These are phyloP conservation scores for Takifugu rubripes DNA, from an alignment of 2,797 vertebrate species.

Conservation along the genomic window DNA sequence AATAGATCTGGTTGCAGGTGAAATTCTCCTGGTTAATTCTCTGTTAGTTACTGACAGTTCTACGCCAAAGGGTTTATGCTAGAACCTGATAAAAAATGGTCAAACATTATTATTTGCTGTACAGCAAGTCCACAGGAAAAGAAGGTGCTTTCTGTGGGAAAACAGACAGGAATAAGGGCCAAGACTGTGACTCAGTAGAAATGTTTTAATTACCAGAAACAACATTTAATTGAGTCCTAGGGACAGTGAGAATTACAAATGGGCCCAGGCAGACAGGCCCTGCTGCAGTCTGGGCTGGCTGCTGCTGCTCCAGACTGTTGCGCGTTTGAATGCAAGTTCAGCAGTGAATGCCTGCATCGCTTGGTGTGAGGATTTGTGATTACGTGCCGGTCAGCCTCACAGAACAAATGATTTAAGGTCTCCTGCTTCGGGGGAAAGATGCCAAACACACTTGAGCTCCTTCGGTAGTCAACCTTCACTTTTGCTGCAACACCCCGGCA, in stretches of 20 bases:
- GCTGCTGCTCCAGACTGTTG: conserved; percentile 13
- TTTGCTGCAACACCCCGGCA: too few relatives aligned
- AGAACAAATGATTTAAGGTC: conserved; percentile 21
- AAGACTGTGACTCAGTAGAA: conserved; percentile 35
- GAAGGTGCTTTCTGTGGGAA: conserved; percentile 26
- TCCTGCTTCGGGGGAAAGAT: conserved; percentile 13
- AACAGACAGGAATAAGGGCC: conserved; percentile 26
- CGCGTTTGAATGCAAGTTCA: conserved; percentile 35
- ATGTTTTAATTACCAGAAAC: conserved; percentile 65
- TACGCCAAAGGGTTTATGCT: too few relatives aligned
- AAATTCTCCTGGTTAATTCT: too few relatives aligned
- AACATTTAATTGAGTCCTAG: conserved; percentile 51
- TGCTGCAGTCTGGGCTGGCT: conserved; percentile 23
- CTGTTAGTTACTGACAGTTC: too few relatives aligned
- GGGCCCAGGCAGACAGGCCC: conserved; percentile 16
- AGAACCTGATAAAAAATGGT: too few relatives aligned
- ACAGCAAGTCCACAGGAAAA: conserved; percentile 30
- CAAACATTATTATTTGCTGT: background rate
- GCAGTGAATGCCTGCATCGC: conserved; percentile 21
- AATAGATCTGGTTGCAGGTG: too few relatives aligned
- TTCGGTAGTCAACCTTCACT: too few relatives aligned
- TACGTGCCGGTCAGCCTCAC: conserved; percentile 27
- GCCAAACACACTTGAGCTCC: conserved; percentile 19
- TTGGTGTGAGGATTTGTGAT: conserved; percentile 31
- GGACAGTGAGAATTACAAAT: conserved; percentile 42